Evolutionary conservation across 2,113 vertebrate genomes (phyloP).

Genomic region (Dromiciops gliroides): DNA sequence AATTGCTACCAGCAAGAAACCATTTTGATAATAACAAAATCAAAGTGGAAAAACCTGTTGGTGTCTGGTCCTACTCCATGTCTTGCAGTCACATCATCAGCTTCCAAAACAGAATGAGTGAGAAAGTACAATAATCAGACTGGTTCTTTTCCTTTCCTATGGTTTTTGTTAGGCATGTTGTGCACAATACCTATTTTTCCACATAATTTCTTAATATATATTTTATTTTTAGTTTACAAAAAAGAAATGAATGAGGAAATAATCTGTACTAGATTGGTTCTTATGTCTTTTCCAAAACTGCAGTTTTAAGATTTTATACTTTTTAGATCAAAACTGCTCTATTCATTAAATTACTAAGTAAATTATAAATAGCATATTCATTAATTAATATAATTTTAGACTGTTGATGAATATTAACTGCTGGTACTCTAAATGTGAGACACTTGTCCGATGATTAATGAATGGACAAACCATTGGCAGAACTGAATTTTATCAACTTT

Average conservation of each 20-base stretch:
- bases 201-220: not conserved
- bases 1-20: not conserved
- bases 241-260: not conserved
- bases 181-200: not conserved
- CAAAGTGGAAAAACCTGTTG: not conserved
- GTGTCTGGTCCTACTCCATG: not conserved
- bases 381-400: not conserved
- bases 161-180: not conserved
- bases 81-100: not conserved
- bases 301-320: not conserved
- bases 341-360: not conserved
- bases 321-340: not conserved
- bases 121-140: not conserved
- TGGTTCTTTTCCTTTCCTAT: not conserved
- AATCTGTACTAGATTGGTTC: not conserved
- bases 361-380: not conserved
- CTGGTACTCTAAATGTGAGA: not conserved
- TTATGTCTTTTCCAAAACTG: not conserved
- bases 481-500: not conserved
- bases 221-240: not conserved
- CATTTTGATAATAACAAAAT: not conserved
- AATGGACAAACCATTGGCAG: not conserved
- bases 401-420: not conserved
- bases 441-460: not conserved
- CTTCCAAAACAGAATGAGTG: not conserved